A percentile compares a stretch with the other conserved stretches of the same genome.
Conservation (phyloP, 2,797 vertebrate species). For the Pangasius sanitwongsei region DNA sequence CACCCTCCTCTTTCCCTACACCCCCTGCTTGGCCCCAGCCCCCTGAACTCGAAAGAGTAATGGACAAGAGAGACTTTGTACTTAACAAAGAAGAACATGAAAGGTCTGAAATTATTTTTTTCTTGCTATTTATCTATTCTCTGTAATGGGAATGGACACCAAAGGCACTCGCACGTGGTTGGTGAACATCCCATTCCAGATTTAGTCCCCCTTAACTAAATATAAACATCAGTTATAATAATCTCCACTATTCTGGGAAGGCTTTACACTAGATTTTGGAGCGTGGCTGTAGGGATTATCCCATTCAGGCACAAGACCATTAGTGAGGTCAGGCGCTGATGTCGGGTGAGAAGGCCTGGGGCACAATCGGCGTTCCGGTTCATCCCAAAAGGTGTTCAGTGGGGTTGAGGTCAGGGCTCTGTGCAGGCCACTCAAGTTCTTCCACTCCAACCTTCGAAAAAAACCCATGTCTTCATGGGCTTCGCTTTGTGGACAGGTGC, state of each 20-base stretch:
- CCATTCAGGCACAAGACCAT: neutral
- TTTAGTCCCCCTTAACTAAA: neutral
- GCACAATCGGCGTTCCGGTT: neutral
- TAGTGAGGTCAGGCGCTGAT: neutral
- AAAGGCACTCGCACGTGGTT: neutral
- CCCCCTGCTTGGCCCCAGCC: conserved; percentile 46
- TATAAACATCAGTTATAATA: neutral
- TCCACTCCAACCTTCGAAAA: neutral
- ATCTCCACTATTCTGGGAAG: neutral
- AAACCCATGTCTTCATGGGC: too few relatives aligned
- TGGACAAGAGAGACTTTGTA: conserved; percentile 41
- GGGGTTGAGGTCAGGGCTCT: neutral
- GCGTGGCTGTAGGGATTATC: neutral
- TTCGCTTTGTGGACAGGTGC: neutral
- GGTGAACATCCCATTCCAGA: neutral
- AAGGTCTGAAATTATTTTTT: conserved; percentile 28
- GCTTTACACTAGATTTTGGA: neutral
- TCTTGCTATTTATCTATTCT: neutral
- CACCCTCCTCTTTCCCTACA: conserved; percentile 52
- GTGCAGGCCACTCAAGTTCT: neutral
- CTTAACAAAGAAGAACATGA: conserved; percentile 54
- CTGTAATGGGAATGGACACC: neutral
- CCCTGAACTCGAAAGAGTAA: conserved; percentile 48
- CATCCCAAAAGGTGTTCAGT: neutral
- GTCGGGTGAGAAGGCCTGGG: neutral